Evolutionary conservation across 1,140 invertebrate species (phyloP).

Genomic region (Dendroctonus ponderosae): DNA sequence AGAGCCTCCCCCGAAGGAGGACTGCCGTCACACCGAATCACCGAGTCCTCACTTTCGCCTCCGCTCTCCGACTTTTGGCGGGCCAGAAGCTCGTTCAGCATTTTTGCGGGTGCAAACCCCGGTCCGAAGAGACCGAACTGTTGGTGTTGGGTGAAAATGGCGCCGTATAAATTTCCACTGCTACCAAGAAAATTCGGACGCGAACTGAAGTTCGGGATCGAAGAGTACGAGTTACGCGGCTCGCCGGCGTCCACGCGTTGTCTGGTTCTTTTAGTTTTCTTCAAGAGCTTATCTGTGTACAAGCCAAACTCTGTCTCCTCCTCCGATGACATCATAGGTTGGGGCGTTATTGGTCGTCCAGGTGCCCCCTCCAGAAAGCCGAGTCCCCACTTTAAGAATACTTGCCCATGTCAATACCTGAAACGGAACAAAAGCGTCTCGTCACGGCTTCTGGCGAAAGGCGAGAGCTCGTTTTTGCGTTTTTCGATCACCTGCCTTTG

Average conservation of each 20-base stretch:
- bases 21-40: constrained; percentile 50
- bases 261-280: constrained; percentile 86
- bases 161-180: constrained; percentile 70
- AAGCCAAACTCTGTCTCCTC: constrained; percentile 84
- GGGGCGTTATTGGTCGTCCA: constrained; percentile 64
- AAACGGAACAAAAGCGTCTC: constrained; percentile 41
- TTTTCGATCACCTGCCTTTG: constrained; percentile 36
- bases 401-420: constrained; percentile 53
- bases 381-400: constrained; percentile 52
- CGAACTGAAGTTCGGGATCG: constrained; percentile 82
- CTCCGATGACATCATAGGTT: constrained; percentile 93
- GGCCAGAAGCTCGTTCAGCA: constrained; percentile 79
- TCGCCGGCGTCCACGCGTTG: constrained; percentile 92
- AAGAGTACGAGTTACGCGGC: constrained; percentile 88
- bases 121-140: constrained; percentile 76
- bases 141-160: constrained; percentile 72
- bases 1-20: constrained; percentile 62
- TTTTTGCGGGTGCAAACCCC: constrained; percentile 77
- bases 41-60: constrained; percentile 46
- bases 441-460: constrained; percentile 34
- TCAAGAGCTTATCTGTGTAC: constrained; percentile 85
- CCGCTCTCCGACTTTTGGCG: constrained; percentile 59
- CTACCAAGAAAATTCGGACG: constrained; percentile 78
- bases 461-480: constrained; percentile 22
- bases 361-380: constrained; percentile 50